Percentiles rank a stretch among this genome's conserved stretches.
These are phyloP conservation scores for Eueremaeus valkanovi DNA, from an alignment of 2,888 invertebrate species.

Conservation along the genomic window DNA sequence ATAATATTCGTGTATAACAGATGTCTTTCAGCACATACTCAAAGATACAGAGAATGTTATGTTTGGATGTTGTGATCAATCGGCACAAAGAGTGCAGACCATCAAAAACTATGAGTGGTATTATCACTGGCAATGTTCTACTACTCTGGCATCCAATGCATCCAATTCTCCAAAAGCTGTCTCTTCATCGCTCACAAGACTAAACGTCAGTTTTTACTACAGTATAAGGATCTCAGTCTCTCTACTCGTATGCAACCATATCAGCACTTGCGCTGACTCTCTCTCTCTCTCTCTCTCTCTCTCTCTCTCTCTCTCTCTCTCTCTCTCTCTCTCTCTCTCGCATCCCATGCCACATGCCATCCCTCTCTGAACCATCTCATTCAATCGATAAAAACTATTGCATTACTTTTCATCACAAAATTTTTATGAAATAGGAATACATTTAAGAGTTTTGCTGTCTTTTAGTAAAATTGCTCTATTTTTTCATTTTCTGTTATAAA, in stretches of 20 bases:
- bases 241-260: background rate
- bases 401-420: slow-evolving; percentile 17
- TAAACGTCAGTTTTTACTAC: background rate
- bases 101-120: background rate
- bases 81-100: background rate
- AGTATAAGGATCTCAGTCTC: background rate
- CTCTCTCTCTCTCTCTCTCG: slow-evolving; percentile 1
- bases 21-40: background rate
- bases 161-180: background rate
- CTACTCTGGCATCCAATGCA: background rate
- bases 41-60: background rate
- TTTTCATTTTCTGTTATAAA: background rate
- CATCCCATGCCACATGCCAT: background rate
- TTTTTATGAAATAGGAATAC: background rate
- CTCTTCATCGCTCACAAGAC: background rate
- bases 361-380: background rate
- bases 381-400: slow-evolving; percentile 22
- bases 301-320: background rate
- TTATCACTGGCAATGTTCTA: background rate
- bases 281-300: slow-evolving; percentile 3
- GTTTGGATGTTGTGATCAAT: background rate
- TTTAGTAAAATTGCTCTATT: background rate
- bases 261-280: background rate
- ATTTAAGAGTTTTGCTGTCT: background rate
- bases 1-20: background rate